Evolutionary conservation across 1,140 invertebrate genomes (phyloP), one percentile per base, ranked within the genome.

Genomic region (Batillaria attramentaria): DNA sequence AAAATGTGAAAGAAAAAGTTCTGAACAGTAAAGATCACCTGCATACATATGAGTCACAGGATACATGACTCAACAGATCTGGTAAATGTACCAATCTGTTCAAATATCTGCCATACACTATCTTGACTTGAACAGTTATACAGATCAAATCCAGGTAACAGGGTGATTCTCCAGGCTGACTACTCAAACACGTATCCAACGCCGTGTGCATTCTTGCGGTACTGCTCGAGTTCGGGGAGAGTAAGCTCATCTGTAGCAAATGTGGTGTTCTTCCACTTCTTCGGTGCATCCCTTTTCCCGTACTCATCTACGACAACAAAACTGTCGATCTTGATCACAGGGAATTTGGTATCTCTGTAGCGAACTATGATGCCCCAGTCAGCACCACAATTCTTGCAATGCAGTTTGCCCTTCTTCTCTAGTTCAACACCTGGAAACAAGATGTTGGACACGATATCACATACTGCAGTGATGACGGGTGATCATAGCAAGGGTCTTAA

Each of bases 351-450:
- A 3, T 75, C 77, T 28, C 77, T 79, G 68, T 82, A 84, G 3
- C 78, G 70, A 35, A 72, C 66, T 37, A 80, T 60, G 46, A 83
- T 84, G 31, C 87, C 87, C 80, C 87, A 86, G 54, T 87, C 83
- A 31, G 78, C 39, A 2, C 77, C 75, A 80, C 87, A 88, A 24
- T 83, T 80, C 18, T 77, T 81, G 76, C 85, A 88, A 33, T 50
- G 79, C 16, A 88, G 75, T 76, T 86, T 87, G 5, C 80, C 79
- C 16, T 70, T 80, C 72, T 84, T 81, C 24, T 81, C 65, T 18
- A 84, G n/a, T 18, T 54, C 1, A 16, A 54, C 46, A 1, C 46
- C 46, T 54, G 46, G 46, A 54, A 18, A 54, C n/a, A 18, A 54
- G 16, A 16, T 54, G 46, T 18, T 18, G n/a, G 16, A 54, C 46